Evolutionary conservation across 2,113 vertebrate species (phyloP), one percentile per base, ranked within the genome.

Genomic region (Rhynchopsitta pachyrhyncha): DNA sequence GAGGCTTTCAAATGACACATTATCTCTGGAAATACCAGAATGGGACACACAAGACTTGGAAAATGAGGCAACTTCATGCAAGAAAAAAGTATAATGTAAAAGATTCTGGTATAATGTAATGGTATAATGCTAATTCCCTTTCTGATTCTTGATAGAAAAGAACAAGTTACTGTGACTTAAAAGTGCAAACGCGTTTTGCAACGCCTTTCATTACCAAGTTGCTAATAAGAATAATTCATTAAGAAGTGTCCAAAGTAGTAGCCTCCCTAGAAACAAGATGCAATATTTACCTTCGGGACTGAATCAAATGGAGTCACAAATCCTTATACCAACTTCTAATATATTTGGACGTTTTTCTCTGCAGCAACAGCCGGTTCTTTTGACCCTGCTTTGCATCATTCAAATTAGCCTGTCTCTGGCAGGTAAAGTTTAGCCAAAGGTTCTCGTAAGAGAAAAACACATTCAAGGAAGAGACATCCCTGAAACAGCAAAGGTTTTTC

Each of bases 181-280:
- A 95, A 93, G 79, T 80, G 70, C 67, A 96, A 95, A 95, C 80
- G 42, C 12, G 74, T 77, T 89, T 88, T 89, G 53, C 68, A 46
- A 94, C 33, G 55, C 18, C 90, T 96, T 86, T 96, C 94, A 96
- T 96, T 81, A 93, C 28, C 37, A 92, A 85, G 62, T 41, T 76
- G 70, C 33, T 96, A 79, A 93, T 73, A 55, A 90, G 8, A 87
- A 29, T 39, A 92, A 93, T 74, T 19, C 74, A 94, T 60, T 53
- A 94, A 47, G 42, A 95, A 94, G 71, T 82, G 70, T 73, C 91
- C 86, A 37, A 73, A 78, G 71, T 7, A 90, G 77, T 42, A 6
- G 1, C 27, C 83, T 92, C 86, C 37, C n/a, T 60, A 88, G 46
- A 89, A 86, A 92, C 37, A 44, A 86, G n/a, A 87, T 42, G 88